Evolutionary conservation across 2,797 vertebrate genomes (phyloP).

Genomic region (Acanthiza pusilla): DNA sequence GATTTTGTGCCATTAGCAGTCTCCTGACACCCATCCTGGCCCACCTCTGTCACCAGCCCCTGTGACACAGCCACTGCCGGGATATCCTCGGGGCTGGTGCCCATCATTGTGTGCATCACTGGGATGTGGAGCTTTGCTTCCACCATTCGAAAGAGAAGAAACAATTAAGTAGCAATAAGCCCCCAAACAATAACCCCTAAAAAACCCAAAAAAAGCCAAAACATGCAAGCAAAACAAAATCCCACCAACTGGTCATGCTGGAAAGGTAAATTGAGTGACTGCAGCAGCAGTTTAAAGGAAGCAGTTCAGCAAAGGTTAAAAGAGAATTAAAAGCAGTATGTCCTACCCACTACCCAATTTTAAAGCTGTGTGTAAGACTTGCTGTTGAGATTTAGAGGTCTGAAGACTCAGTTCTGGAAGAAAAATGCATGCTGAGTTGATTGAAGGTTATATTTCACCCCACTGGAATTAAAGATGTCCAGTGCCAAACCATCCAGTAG

Average conservation of each 20-base stretch:
- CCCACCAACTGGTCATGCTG: not conserved
- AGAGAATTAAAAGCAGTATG: not conserved
- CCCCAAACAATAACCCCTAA: rapidly evolving
- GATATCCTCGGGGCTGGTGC: not conserved
- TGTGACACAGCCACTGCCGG: not conserved
- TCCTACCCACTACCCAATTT: not conserved
- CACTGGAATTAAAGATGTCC: not conserved
- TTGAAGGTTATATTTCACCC: not conserved
- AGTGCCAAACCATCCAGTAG: not conserved
- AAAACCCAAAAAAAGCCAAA: not conserved
- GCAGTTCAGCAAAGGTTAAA: not conserved
- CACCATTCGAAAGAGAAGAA: not conserved
- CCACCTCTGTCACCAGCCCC: not conserved
- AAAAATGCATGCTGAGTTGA: not conserved
- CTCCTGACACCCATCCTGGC: rapidly evolving
- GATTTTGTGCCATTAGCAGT: not conserved
- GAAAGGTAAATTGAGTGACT: not conserved
- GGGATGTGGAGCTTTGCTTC: no score
- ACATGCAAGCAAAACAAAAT: not conserved
- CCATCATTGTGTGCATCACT: not conserved
- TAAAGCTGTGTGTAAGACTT: not conserved
- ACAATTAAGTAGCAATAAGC: not conserved
- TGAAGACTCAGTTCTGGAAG: not conserved
- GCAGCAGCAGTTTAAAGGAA: not conserved
- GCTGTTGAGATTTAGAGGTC: not conserved